Base-by-base conservation (phyloP, 1,140 invertebrate genomes). In the Berghia stephanieae region DNA sequence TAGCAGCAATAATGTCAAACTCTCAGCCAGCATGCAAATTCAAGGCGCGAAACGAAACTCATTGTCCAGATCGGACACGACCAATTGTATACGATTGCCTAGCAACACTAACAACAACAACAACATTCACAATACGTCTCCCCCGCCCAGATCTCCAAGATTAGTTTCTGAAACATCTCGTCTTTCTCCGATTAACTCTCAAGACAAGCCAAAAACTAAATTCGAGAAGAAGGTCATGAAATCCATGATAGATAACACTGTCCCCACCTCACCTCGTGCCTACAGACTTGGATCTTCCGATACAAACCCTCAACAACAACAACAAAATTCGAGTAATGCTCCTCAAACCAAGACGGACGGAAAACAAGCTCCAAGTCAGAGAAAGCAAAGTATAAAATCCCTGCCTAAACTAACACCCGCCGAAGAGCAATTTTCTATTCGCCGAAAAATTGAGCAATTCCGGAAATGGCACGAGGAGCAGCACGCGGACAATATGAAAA, bases 381-480 rank as follows among this genome's bases (percentile, higher is more conserved):
- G n/a, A n/a, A n/a, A n/a, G n/a, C n/a, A n/a, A n/a, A 55, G 44
- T 52, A 36, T 38, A 52, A 44, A 72, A n/a, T 27, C 70, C 21
- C 16, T 75, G 60, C 70, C 57, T 8, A 60, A 63, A 42, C 55
- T 36, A 0, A 21, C 42, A 3, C 18, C 43, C 1, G 13, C 24
- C 10, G 71, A 70, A 3, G 68, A 69, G 34, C 69, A 63, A 0
- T 75, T 77, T 72, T 77, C 75, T 40, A 42, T 76, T n/a, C 78
- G 74, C 1, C 43, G 74, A 6, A 76, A 76, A 49, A 77, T 79
- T 42, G 78, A 79, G 55, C 78, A 79, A 57, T 79, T 68, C 43
- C 52, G 73, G 34, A 72, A 66, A 4, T 79, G 74, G 73, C 78
- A 77, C 70, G 79, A 77, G 27, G 79, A 75, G 24, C 79, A 77